Percentiles rank a stretch among this genome's conserved stretches.
Conservation (phyloP, 2,888 invertebrate species). For the Drosophila subsilvestris region DNA sequence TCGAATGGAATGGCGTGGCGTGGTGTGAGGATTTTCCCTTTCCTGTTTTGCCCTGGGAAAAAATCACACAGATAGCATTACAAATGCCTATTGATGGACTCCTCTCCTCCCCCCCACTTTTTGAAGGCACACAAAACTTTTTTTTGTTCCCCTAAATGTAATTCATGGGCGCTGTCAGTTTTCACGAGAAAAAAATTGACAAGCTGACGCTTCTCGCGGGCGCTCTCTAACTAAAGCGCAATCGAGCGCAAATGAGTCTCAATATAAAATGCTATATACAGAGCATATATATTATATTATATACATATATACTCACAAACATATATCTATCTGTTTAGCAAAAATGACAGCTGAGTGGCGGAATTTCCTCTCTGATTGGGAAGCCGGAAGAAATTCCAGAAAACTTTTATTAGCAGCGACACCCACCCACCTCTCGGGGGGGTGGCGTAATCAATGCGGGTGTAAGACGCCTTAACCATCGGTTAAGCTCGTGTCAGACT, state of each 20-base stretch:
- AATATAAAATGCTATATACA: slow-evolving; percentile 14
- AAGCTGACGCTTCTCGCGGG: slow-evolving; percentile 34
- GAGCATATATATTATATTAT: slow-evolving; percentile 1
- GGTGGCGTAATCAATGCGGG: slow-evolving; percentile 20
- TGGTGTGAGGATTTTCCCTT: neutral
- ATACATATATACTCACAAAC: neutral
- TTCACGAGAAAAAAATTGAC: slow-evolving; percentile 35
- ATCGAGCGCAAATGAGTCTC: slow-evolving; percentile 58
- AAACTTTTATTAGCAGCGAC: slow-evolving; percentile 29
- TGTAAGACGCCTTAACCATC: slow-evolving; percentile 7
- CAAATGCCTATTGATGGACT: slow-evolving; percentile 59
- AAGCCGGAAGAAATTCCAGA: neutral
- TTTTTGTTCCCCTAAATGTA: slow-evolving; percentile 22
- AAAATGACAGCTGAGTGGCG: neutral
- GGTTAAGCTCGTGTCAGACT: slow-evolving; percentile 9
- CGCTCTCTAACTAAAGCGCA: slow-evolving; percentile 36
- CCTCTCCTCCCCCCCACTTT: neutral
- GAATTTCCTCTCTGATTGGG: slow-evolving; percentile 1
- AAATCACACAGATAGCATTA: slow-evolving; percentile 26
- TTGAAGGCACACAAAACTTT: slow-evolving; percentile 28
- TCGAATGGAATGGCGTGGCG: slow-evolving; percentile 2
- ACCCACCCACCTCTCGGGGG: slow-evolving; percentile 3
- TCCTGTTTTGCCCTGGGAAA: slow-evolving; percentile 13
- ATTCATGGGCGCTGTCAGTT: slow-evolving; percentile 49
- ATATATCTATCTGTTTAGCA: neutral